Percentiles rank a stretch among this genome's conserved stretches.
These are phyloP conservation scores for Semicossyphus pulcher DNA, from an alignment of 2,113 vertebrate species.

Conservation along the genomic window DNA sequence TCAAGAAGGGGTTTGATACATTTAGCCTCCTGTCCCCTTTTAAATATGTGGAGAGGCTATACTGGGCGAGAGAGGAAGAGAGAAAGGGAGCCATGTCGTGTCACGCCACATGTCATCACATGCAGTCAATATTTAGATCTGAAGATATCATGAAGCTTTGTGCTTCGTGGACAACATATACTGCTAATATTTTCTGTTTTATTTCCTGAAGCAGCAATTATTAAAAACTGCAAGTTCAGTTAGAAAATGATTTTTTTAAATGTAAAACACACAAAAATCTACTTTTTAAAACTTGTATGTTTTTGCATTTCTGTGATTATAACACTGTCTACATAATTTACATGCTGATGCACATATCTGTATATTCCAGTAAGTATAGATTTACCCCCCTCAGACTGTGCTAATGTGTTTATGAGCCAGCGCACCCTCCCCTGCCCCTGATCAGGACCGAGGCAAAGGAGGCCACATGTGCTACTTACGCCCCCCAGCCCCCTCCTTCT, in stretches of 20 bases:
- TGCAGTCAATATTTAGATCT: constrained; percentile 14
- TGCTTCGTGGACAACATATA: no score
- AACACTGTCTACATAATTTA: not conserved
- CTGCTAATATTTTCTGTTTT: not conserved
- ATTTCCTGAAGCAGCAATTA: not conserved
- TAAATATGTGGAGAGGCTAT: constrained; percentile 5
- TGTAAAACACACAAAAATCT: not conserved
- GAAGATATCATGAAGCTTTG: not conserved
- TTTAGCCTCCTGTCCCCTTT: constrained; percentile 53
- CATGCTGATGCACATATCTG: not conserved
- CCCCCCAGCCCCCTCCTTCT: constrained; percentile 24
- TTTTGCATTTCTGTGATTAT: not conserved
- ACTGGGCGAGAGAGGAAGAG: not conserved
- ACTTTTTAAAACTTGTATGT: not conserved
- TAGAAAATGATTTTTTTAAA: not conserved
- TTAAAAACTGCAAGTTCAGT: not conserved
- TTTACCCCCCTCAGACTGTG: constrained; percentile 50
- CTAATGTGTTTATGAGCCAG: constrained; percentile 65
- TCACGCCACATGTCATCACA: constrained; percentile 35
- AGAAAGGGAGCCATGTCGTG: not conserved
- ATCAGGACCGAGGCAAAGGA: constrained; percentile 48
- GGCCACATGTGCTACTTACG: constrained; percentile 54
- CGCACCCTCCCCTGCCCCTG: constrained; percentile 11
- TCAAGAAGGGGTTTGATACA: constrained; percentile 51
- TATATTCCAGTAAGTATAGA: constrained; percentile 48